phyloP scores from a whole-genome alignment of 2,888 invertebrate genomes.

The Lochmaea crataegi region DNA sequence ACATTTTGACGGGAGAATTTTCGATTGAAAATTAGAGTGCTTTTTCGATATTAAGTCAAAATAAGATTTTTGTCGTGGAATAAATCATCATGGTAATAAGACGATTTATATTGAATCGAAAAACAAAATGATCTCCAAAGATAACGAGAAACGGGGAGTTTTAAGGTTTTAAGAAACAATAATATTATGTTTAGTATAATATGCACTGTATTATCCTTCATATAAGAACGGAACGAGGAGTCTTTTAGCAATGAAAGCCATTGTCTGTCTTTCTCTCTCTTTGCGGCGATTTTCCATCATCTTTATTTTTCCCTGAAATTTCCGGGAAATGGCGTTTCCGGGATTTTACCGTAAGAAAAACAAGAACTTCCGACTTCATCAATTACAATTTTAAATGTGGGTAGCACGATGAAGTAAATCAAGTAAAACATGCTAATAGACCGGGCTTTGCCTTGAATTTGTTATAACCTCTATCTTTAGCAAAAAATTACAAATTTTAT shows the following conservation, averaged over 20 bases:
- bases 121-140: slow-evolving; percentile 39
- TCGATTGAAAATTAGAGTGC: too few species aligned
- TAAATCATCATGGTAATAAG: slow-evolving; percentile 15
- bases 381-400: slow-evolving; percentile 63
- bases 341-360: slow-evolving; percentile 53
- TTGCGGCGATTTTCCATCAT: slow-evolving; percentile 47
- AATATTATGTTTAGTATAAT: slow-evolving; percentile 66
- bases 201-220: slow-evolving; percentile 63
- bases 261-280: slow-evolving; percentile 43
- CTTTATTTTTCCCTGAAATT: slow-evolving; percentile 29
- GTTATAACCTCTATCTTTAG: slow-evolving; percentile 18
- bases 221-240: slow-evolving; percentile 53
- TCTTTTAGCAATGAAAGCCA: slow-evolving; percentile 58
- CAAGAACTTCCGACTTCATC: slow-evolving; percentile 53
- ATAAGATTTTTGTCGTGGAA: neutral
- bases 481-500: slow-evolving; percentile 7
- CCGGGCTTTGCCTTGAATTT: slow-evolving; percentile 25
- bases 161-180: slow-evolving; percentile 66
- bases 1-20: too few species aligned
- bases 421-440: slow-evolving; percentile 30
- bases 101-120: slow-evolving; percentile 36
- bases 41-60: neutral
- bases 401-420: slow-evolving; percentile 34
- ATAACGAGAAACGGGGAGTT: slow-evolving; percentile 46
- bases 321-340: slow-evolving; percentile 40